phyloP scores from a whole-genome alignment of 2,797 vertebrate genomes.

The Coranthus polyacanthus region DNA sequence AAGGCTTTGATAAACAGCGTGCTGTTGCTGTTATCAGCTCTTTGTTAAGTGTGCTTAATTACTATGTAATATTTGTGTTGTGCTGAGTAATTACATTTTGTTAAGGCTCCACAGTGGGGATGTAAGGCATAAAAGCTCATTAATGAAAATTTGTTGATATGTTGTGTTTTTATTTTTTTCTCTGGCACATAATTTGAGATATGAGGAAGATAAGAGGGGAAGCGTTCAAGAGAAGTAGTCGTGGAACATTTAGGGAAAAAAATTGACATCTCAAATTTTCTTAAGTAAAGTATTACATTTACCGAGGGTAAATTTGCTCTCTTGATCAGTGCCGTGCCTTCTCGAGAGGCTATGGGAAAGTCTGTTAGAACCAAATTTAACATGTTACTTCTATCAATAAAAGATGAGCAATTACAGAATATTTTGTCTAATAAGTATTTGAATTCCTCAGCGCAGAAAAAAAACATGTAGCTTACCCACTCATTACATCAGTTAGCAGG shows the following conservation, averaged over 20 bases:
- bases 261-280: conserved; percentile 81
- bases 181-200: conserved; percentile 62
- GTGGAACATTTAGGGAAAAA: conserved; percentile 70
- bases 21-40: conserved; percentile 62
- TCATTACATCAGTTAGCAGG: conserved; percentile 82
- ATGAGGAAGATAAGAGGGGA: conserved; percentile 76
- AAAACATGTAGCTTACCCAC: conserved; percentile 80
- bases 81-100: conserved; percentile 79
- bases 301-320: conserved; percentile 75
- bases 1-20: conserved; percentile 58
- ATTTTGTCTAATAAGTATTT: conserved; percentile 87
- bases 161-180: conserved; percentile 36
- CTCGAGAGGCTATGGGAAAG: conserved; percentile 75
- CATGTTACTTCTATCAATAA: conserved; percentile 85
- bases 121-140: conserved; percentile 71
- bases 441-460: conserved; percentile 77
- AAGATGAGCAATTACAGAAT: conserved; percentile 87
- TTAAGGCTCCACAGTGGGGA: conserved; percentile 66
- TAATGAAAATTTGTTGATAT: conserved; percentile 68
- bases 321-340: conserved; percentile 78
- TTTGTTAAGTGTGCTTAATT: conserved; percentile 74
- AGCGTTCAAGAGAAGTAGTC: conserved; percentile 76
- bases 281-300: conserved; percentile 82
- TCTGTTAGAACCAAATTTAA: conserved; percentile 80
- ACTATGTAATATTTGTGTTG: conserved; percentile 79